Base-by-base conservation (phyloP, 2,888 invertebrate species). In the Marasmarcha lunaedactyla region DNA sequence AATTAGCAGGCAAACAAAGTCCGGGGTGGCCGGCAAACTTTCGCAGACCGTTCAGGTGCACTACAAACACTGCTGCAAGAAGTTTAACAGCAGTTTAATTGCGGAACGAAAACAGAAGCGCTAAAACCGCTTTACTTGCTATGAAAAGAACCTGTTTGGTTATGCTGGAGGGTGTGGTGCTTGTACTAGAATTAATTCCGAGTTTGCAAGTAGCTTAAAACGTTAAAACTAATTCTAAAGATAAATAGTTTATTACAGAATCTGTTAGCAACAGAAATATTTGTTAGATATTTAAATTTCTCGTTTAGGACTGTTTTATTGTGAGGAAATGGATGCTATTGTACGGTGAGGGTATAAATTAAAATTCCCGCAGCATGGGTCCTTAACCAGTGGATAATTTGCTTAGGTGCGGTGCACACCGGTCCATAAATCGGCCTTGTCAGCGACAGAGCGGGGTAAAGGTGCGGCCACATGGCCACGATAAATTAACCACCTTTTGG, bases 1-100 rank as follows among this genome's bases (percentile, higher is more conserved):
- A 83, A 83, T 81, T 83, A 81, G 83, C 71, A 64, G 70, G 76
- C 79, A 81, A 81, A 83, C 81, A 81, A 71, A 64, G 54, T 62
- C 49, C 59, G 56, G 60, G 52, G 61, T 63, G 60, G 74, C 58
- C 20, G 20, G 4, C 63, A 64, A 79, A 81, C 71, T 81, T 79
- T 71, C 58, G 62, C 69, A 57, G 70, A 60, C 71, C 71, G 59
- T 69, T 73, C 78, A 79, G 81, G 81, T 79, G 72, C 74, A 76
- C 68, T 55, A 70, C 77, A 79, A 81, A 81, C 71, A 79, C 63
- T 57, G 66, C 71, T 71, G 77, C 78, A 78, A 77, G 78, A 79
- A 83, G 63, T 83, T 83, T 78, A 78, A 77, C 81, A 78, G 73
- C 73, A 76, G 78, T 81, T 81, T 79, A 78, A 83, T 81, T 79